Conservation (phyloP, 1,140 invertebrate species). For the Acarapis woodi region DNA sequence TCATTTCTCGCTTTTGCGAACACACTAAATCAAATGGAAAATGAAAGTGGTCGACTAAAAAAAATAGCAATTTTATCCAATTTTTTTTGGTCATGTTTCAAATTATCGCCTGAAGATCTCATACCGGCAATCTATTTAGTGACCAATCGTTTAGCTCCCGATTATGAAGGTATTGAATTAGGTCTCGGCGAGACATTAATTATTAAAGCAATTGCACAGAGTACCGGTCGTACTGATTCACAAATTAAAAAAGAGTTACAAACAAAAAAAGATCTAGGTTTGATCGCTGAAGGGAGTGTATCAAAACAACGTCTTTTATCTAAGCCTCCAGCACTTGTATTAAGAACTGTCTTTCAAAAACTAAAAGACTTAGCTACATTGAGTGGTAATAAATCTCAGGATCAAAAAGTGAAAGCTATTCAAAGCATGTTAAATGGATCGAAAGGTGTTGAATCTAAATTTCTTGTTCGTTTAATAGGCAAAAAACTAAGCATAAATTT, state of each 20-base stretch:
- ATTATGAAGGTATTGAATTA: slow-evolving; percentile 63
- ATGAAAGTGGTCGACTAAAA: slow-evolving; percentile 49
- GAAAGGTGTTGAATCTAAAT: slow-evolving; percentile 59
- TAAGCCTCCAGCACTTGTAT: slow-evolving; percentile 23
- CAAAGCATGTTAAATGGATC: slow-evolving; percentile 75
- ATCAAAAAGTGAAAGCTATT: slow-evolving; percentile 74
- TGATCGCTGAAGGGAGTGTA: slow-evolving; percentile 68
- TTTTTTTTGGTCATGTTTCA: slow-evolving; percentile 71
- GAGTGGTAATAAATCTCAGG: slow-evolving; percentile 43
- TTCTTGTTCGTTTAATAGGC: slow-evolving; percentile 59
- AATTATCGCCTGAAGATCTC: slow-evolving; percentile 58
- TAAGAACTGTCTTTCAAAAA: slow-evolving; percentile 42
- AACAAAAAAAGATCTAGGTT: slow-evolving; percentile 54
- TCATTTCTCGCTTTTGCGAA: slow-evolving; percentile 71
- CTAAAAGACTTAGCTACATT: slow-evolving; percentile 66
- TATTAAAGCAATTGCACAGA: slow-evolving; percentile 77
- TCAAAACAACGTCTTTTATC: slow-evolving; percentile 66
- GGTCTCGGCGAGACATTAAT: slow-evolving; percentile 77
- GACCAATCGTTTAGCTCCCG: slow-evolving; percentile 75
- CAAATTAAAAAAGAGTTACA: slow-evolving; percentile 58
- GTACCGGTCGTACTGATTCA: slow-evolving; percentile 51
- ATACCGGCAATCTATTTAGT: slow-evolving; percentile 71
- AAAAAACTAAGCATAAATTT: slow-evolving; percentile 87
- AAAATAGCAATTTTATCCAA: slow-evolving; percentile 81
- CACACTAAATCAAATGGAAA: slow-evolving; percentile 73